Percentiles rank a stretch among this genome's conserved stretches.
Conservation (phyloP, 2,888 invertebrate genomes). For the Mellilla xanthometata region DNA sequence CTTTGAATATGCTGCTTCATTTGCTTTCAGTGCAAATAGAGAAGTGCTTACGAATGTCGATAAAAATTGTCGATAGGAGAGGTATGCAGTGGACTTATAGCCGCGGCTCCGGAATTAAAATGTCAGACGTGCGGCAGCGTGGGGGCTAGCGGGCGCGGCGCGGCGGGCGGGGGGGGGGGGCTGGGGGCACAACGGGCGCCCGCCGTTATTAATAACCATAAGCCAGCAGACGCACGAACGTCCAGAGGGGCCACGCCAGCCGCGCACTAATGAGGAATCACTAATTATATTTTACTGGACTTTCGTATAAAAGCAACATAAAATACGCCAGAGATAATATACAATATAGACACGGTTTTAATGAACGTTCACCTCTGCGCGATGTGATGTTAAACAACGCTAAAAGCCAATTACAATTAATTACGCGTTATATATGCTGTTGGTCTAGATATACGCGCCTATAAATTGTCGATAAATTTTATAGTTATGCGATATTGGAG, state of each 20-base stretch:
- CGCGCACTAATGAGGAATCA: slow-evolving; percentile 81
- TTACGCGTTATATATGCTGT: slow-evolving; percentile 20
- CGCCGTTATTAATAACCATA: slow-evolving; percentile 82
- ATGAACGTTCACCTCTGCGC: slow-evolving; percentile 28
- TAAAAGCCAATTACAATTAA: slow-evolving; percentile 28
- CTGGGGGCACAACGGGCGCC: slow-evolving; percentile 52
- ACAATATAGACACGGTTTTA: slow-evolving; percentile 40
- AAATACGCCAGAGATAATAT: slow-evolving; percentile 53
- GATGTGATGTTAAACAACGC: slow-evolving; percentile 26
- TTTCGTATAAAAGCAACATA: slow-evolving; percentile 68
- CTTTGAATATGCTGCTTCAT: slow-evolving; percentile 22
- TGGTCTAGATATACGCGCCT: slow-evolving; percentile 7
- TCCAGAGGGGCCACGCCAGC: slow-evolving; percentile 78
- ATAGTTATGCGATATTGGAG: slow-evolving; percentile 42
- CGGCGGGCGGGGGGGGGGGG: slow-evolving; percentile 46
- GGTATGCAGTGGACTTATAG: slow-evolving; percentile 62
- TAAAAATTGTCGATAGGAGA: slow-evolving; percentile 67
- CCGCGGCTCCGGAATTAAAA: slow-evolving; percentile 78
- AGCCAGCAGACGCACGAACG: slow-evolving; percentile 82
- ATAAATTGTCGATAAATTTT: slow-evolving; percentile 30
- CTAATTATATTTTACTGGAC: slow-evolving; percentile 83
- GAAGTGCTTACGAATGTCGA: slow-evolving; percentile 60
- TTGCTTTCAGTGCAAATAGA: slow-evolving; percentile 40
- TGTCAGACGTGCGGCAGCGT: slow-evolving; percentile 80
- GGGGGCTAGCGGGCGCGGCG: slow-evolving; percentile 60